Evolutionary conservation across 2,113 vertebrate genomes (phyloP), one percentile per base, ranked within the genome.

Genomic region (Bos indicus): DNA sequence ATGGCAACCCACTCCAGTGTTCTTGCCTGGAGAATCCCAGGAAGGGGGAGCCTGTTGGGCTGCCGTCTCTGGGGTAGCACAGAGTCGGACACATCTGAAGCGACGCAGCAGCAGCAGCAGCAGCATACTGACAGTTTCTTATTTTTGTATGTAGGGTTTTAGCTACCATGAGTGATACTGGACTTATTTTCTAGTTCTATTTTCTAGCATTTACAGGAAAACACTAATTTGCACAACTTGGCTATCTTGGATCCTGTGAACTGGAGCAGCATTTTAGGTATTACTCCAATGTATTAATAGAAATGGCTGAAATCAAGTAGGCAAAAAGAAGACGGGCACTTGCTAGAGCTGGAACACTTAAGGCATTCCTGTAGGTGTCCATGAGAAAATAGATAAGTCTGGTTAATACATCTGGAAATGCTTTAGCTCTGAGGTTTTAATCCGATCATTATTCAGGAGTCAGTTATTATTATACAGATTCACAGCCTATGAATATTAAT

Each of bases 251-350:
- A 62, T 89, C 13, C 19, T 36, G 4, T 62, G 1, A 82, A 85
- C 4, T 28, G 5, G 6, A 80, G 56, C 40, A 6, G 1, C 1
- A 0, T 8, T 78, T 0, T 40, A 80, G 30, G 7, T 74, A 10
- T 87, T 64, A 11, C 2, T 62, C 57, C 30, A 51, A 43, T 26
- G 48, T 3, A 43, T 43, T 43, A 43, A 77, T 77, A 64, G 5
- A 33, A 74, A 52, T 0, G 83, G 1, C 15, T 74, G 7, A 3
- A 91, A 48, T 56, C n/a, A 80, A 64, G 9, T 14, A 64, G 2
- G 15, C 57, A 46, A 48, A 28, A 67, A 6, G 80, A 91, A 59
- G 14, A 92, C 0, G 19, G 3, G 0, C 6, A 19, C n/a, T 60
- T 95, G 30, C 30, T 92, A 94, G 16, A 94, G 78, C 83, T 40